Evolutionary conservation across 30 jellyfish, hydroid and myxozoan species (phyloP), one percentile per base, ranked within the genome.

Genomic region (Aurelia sp.): DNA sequence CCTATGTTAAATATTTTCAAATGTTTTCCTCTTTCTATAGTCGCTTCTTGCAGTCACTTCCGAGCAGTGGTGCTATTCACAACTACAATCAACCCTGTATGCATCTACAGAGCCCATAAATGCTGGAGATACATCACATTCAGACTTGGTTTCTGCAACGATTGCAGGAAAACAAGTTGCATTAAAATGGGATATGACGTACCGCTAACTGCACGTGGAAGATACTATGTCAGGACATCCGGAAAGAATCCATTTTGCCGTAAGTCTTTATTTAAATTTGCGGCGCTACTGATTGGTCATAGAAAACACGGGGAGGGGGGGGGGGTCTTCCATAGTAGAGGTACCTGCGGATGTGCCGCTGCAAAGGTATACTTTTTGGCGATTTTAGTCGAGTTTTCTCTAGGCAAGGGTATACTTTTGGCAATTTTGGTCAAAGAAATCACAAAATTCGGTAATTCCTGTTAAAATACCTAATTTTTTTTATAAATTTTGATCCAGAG

Each of bases 201-300:
- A n/a, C 69, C 69, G 6, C 30, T 3, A 17, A 17, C 12, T 59
- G 69, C 69, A 59, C 69, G 51, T 21, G 87, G 76, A 52, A 61
- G 55, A 27, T 76, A 17, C 27, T 76, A 76, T 33, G 51, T 76
- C 27, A 40, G 57, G 60, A 76, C 87, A 9, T 16, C 63, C 74
- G 57, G 57, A 6, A 52, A 52, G 60, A 20, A 19, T 5, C 87
- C 87, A 3, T 76, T 12, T 44, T 23, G 87, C 60, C 22, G 87
- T 76, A 58, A 76, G 69, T 59, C 15, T n/a, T 1, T 27, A 2
- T 27, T 27, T 27, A 27, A 27, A 27, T 27, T 27, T 27, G 33
- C 2, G 33, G 1, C 2, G 1, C 1, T 0, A 27, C 2, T 27
- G 1, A 27, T 27, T 27, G 33, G 33, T 27, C 33, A 27, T 27